Evolutionary conservation across 2,888 invertebrate genomes (phyloP), one percentile per base, ranked within the genome.

Genomic region (Tachina lurida): DNA sequence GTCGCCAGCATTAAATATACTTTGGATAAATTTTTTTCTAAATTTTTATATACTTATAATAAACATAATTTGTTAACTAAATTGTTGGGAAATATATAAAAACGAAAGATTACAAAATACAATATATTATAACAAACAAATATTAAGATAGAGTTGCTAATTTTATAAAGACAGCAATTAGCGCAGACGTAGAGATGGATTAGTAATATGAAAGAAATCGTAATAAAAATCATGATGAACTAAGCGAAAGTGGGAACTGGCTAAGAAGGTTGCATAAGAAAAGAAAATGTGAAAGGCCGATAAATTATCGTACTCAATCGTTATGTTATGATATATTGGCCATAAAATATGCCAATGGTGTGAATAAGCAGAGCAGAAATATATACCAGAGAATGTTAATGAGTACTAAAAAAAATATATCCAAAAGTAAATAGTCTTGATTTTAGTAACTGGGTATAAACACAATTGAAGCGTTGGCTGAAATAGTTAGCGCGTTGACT

Each of bases 21-120:
- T 75, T 79, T 39, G 63, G 10, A 58, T 65, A 62, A 58, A 22
- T 73, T 54, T 56, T 63, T 58, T 19, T 58, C 3, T n/a, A 52
- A 52, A 60, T 68, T 49, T 12, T 43, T 62, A 4, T 49, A 7
- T 49, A 17, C 17, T 43, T 68, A 52, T 47, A 70, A 75, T 75
- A 82, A 82, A 60, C 54, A 70, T 67, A 77, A 83, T 77, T 83
- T 71, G 63, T 77, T 74, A 76, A 65, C 60, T 65, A 83, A 83
- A 83, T 77, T 83, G 63, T 65, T 77, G 77, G 65, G 77, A 83
- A 83, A 77, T 7, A 41, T 0, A 43, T 19, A 60, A 73, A 31
- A 77, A 45, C 62, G 68, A 82, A 75, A 81, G 70, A 71, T 71
- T 31, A 31, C 31, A 31, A 31, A 31, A 31, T 31, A 7, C 31